phyloP scores from a whole-genome alignment of 2,113 vertebrate species.

The Telmatochromis sp. region DNA sequence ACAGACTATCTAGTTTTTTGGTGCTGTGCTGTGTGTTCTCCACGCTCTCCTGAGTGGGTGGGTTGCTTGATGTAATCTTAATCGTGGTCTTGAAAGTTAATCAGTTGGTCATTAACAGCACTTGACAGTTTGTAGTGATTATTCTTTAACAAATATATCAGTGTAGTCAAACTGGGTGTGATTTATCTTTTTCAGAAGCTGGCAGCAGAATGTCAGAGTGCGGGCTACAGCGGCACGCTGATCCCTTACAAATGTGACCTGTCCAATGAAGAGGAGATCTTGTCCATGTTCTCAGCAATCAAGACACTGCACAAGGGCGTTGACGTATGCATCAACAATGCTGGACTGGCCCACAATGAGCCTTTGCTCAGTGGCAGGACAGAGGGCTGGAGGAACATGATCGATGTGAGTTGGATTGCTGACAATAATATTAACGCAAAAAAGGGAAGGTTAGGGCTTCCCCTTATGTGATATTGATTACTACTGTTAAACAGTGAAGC shows the following conservation, averaged over 20 bases:
- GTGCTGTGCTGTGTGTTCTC: neutral
- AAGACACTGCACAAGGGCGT: conserved; percentile 85
- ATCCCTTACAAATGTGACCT: conserved; percentile 94
- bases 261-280: conserved; percentile 92
- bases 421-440: neutral
- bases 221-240: conserved; percentile 84
- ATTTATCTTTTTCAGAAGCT: conserved; percentile 77
- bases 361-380: conserved; percentile 85
- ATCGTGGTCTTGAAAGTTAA: neutral
- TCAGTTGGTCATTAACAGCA: neutral
- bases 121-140: neutral
- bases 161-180: neutral
- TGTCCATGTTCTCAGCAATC: conserved; percentile 96
- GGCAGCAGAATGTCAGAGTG: conserved; percentile 92
- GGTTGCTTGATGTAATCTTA: neutral
- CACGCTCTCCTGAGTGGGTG: neutral
- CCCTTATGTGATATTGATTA: neutral
- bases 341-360: conserved; percentile 84
- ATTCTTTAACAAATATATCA: neutral
- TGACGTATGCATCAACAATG: conserved; percentile 96
- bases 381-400: conserved; percentile 91
- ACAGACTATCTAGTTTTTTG: neutral
- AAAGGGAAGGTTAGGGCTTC: neutral
- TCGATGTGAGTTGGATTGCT: conserved; percentile 76
- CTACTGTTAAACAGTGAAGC: neutral